Evolutionary conservation across 2,797 vertebrate species (phyloP).

Genomic region (Gymnothorax javanicus): DNA sequence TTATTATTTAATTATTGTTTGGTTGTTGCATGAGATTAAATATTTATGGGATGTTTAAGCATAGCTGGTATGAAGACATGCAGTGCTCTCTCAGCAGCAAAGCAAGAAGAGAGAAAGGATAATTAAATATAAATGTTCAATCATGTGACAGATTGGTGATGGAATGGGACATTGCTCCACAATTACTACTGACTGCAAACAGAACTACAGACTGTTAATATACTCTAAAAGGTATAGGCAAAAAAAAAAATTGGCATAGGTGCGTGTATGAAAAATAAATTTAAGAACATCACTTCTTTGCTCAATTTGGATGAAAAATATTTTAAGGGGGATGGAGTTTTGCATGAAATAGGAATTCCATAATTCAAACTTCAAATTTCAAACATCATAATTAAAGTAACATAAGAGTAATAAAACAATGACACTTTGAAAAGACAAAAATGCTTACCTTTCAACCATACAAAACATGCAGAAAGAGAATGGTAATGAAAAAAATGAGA

Average conservation of each 20-base stretch:
- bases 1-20: constrained; percentile 80
- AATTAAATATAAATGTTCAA: constrained; percentile 80
- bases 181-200: constrained; percentile 65
- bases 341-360: neutral
- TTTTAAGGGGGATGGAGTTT: constrained; percentile 8
- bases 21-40: constrained; percentile 73
- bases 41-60: constrained; percentile 74
- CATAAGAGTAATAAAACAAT: neutral
- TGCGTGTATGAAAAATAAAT: neutral
- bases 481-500: constrained; percentile 31
- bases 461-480: constrained; percentile 43
- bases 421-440: neutral
- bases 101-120: constrained; percentile 59
- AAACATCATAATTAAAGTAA: neutral
- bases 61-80: constrained; percentile 59
- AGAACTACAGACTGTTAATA: constrained; percentile 24
- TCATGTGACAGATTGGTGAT: constrained; percentile 67
- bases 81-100: constrained; percentile 70
- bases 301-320: constrained; percentile 20
- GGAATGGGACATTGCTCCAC: constrained; percentile 64
- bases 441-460: constrained; percentile 61
- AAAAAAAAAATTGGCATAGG: neutral
- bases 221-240: neutral
- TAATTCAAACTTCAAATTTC: neutral
- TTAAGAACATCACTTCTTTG: constrained; percentile 7